These are phyloP conservation scores for Cataglyphis livida DNA, from an alignment of 2,888 invertebrate species.

Conservation along the genomic window DNA sequence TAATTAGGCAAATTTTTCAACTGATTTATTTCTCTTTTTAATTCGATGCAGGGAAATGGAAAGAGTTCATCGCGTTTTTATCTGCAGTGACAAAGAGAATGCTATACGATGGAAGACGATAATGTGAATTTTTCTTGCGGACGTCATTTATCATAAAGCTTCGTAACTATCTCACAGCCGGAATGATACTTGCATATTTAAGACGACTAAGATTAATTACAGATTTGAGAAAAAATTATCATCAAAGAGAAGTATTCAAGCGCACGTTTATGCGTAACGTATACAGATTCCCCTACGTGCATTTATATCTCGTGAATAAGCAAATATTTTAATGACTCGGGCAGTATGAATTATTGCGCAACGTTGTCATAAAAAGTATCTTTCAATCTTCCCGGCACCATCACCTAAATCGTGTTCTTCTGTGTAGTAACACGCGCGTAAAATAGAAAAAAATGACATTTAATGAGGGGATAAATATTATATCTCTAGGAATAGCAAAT, in stretches of 20 bases:
- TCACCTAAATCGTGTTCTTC: not conserved
- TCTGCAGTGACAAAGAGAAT: conserved; percentile 49
- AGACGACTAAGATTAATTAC: conserved; percentile 61
- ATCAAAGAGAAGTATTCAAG: conserved; percentile 36
- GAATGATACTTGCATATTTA: conserved; percentile 43
- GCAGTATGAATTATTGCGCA: conserved; percentile 37
- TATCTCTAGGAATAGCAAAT: not conserved
- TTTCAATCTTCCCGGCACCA: conserved; percentile 38
- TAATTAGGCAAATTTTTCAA: conserved; percentile 10
- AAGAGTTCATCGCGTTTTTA: conserved; percentile 41
- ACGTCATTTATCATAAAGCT: conserved; percentile 55
- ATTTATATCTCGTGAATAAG: conserved; percentile 51
- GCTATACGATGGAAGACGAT: conserved; percentile 43
- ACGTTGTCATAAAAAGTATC: conserved; percentile 34
- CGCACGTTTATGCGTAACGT: conserved; percentile 7
- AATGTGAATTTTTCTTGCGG: conserved; percentile 17
- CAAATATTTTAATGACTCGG: conserved; percentile 47
- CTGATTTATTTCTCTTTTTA: conserved; percentile 36
- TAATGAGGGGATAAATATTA: not conserved
- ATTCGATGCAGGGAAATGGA: not conserved
- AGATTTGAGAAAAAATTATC: conserved; percentile 38
- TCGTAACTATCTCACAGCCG: conserved; percentile 48
- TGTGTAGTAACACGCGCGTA: not conserved
- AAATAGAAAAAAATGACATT: conserved; percentile 8
- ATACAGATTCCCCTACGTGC: not conserved